Evolutionary conservation across 2,797 vertebrate genomes (phyloP), one percentile per base, ranked within the genome.

Genomic region (Tragopan temminckii): DNA sequence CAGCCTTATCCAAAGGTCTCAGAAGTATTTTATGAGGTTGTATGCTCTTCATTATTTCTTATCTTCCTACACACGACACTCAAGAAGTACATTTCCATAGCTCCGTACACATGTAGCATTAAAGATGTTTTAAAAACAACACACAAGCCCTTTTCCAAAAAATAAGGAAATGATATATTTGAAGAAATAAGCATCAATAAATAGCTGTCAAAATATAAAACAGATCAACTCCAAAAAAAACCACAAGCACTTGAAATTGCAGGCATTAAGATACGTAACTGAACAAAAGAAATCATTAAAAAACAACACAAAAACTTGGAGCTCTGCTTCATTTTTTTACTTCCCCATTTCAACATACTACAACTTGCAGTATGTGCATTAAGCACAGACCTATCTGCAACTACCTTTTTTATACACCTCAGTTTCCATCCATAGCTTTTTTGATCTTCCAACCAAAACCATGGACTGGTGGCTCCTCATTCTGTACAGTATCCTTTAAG

Each of bases 61-160:
- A 0, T 5, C 10, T 36, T 68, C 76, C 33, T 38, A 8, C 13
- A 42, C 19, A 6, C 6, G 4, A 48, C 13, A 40, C 1, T 0
- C 12, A 36, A 78, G 23, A 48, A 40, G 1, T 0, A 13, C 27
- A 78, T 11, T 48, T 10, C 11, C 33, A 68, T 0, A 1, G 13
- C 27, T 81, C 53, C 25, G 46, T 14, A 80, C 7, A 62, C 8
- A 23, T 0, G 3, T 1, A 43, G 23, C 68, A 38, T 64, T 24
- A 27, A 52, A 57, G 16, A 21, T 2, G 8, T 31, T 53, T 36
- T 35, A 36, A 81, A 50, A 40, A 3, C 14, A 58, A 15, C 2
- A 14, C 0, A 5, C 3, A 40, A 57, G 11, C 5, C 2, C 7
- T 78, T 75, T 14, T 5, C 4, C 6, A 20, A 67, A 88, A 33